Evolutionary conservation across 2,888 invertebrate species (phyloP).

Genomic region (Rhamphomyia laevipes): DNA sequence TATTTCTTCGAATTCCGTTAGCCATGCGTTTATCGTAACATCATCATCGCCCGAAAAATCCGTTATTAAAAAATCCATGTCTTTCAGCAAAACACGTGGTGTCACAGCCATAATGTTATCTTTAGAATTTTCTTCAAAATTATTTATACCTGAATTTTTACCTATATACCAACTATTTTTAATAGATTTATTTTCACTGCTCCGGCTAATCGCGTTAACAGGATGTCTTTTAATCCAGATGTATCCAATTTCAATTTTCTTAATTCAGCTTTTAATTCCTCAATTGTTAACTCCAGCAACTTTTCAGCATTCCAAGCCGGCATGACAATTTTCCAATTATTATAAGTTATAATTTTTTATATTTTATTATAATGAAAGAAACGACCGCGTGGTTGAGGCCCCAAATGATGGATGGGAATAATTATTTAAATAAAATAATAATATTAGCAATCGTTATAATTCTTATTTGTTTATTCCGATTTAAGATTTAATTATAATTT

Average conservation of each 20-base stretch:
- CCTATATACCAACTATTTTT: not conserved
- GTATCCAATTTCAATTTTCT: not conserved
- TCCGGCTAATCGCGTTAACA: not conserved
- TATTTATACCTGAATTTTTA: not conserved
- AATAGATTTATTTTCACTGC: not conserved
- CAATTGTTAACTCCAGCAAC: not conserved
- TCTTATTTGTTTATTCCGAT: too few species aligned
- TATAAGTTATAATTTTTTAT: too few species aligned
- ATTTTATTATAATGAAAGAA: too few species aligned
- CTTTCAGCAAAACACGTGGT: not conserved
- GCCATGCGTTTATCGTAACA: not conserved
- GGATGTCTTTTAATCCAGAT: not conserved
- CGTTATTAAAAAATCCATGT: not conserved
- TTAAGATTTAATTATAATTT: too few species aligned
- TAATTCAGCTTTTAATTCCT: not conserved
- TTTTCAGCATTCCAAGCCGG: too few species aligned
- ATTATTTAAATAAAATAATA: too few species aligned
- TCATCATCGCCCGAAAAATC: conserved; percentile 2
- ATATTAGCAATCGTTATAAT: too few species aligned
- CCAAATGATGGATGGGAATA: too few species aligned
- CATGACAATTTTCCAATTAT: too few species aligned
- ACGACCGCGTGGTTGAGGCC: too few species aligned
- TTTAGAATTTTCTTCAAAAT: not conserved
- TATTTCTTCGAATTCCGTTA: conserved; percentile 3
- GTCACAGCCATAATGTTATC: not conserved